phyloP scores from a whole-genome alignment of 2,888 invertebrate species.

The Hypolimnas misippus region DNA sequence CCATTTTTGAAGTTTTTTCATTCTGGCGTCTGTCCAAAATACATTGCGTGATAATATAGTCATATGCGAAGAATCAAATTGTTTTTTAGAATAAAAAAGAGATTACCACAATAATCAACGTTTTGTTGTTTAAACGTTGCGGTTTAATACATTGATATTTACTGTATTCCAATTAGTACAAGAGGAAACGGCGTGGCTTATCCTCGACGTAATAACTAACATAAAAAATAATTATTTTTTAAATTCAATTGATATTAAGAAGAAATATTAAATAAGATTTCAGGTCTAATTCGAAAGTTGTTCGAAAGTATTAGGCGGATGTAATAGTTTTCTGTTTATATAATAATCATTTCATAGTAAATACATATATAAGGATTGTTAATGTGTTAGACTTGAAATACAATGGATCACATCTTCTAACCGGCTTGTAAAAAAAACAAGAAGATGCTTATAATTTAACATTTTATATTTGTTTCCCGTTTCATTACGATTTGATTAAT shows the following conservation, averaged over 20 bases:
- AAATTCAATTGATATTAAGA: neutral
- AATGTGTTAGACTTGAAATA: too few species aligned
- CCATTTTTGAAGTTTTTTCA: conserved; percentile 16
- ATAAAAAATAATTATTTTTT: neutral
- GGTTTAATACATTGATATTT: conserved; percentile 2
- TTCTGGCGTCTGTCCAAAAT: conserved; percentile 23
- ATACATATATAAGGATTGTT: too few species aligned
- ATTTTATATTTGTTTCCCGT: too few species aligned
- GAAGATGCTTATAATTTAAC: too few species aligned
- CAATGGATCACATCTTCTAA: too few species aligned
- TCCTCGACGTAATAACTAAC: neutral
- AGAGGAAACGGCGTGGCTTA: neutral
- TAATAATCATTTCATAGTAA: too few species aligned
- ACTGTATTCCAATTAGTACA: neutral
- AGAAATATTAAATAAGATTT: neutral
- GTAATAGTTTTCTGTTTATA: too few species aligned
- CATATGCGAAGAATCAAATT: neutral
- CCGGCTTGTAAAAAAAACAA: too few species aligned
- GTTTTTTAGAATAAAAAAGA: neutral
- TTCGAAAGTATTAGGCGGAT: too few species aligned
- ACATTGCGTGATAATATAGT: neutral
- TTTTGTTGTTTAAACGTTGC: conserved; percentile 5
- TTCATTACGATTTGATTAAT: too few species aligned
- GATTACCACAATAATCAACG: neutral
- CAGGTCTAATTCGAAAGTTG: too few species aligned